These are phyloP conservation scores for Alouatta palliata DNA, from an alignment of 2,113 vertebrate genomes.

Conservation along the genomic window DNA sequence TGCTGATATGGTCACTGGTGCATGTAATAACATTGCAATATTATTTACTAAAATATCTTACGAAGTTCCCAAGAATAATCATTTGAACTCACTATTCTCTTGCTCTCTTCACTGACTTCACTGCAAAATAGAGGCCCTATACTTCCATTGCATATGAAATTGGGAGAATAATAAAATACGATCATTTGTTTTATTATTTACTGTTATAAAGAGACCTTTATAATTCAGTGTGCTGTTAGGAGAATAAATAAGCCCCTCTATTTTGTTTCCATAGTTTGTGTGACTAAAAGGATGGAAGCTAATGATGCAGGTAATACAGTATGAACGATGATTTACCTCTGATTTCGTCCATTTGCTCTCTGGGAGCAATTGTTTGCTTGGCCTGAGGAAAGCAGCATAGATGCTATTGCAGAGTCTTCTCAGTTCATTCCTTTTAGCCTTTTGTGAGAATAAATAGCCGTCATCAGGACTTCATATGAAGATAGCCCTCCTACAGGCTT, in stretches of 20 bases:
- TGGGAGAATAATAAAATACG: background rate
- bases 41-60: background rate
- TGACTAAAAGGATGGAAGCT: background rate
- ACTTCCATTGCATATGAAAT: background rate
- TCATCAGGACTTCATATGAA: background rate
- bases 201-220: background rate
- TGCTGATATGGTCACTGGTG: background rate
- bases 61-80: background rate
- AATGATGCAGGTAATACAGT: background rate
- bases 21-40: background rate
- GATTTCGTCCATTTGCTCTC: background rate
- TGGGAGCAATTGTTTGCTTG: background rate
- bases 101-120: fast-evolving
- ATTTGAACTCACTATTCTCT: background rate
- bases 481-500: background rate
- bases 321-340: background rate
- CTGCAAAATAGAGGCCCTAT: background rate
- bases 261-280: background rate
- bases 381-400: background rate
- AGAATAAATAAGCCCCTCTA: background rate
- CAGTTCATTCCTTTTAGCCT: background rate
- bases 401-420: background rate
- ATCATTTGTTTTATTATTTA: background rate
- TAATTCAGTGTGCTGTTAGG: background rate
- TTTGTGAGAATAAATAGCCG: background rate